Base-by-base conservation (phyloP, 2,113 vertebrate species). In the Thunnus maccoyii region DNA sequence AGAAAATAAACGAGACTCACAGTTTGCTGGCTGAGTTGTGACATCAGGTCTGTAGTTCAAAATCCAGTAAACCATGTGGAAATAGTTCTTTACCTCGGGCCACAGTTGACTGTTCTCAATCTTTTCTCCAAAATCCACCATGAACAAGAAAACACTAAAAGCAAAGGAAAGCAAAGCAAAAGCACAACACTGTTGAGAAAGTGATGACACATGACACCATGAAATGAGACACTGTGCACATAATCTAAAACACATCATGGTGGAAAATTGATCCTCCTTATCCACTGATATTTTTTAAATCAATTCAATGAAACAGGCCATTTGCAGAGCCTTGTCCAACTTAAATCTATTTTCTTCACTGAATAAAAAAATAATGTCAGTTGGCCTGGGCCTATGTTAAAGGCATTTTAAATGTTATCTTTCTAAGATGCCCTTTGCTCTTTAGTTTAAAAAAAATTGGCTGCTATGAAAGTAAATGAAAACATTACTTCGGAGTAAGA, bases 11-110 rank as follows among this genome's bases (percentile, higher is more conserved):
- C 2, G 1, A 1, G 3, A 72, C 95, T 95, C 54, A 95, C 95
- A 96, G 84, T 95, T 94, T 76, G 91, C 81, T 48, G 86, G 89
- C 12, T 79, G 62, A 78, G 60, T 64, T 17, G 87, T 89, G 70
- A 73, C 58, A 32, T 81, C 91, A 46, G 93, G 88, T 55, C 78
- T 90, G 84, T 93, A 95, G 68, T 87, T 92, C 75, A 95, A 70
- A 83, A 95, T 86, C 95, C 94, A 95, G 87, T 92, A 85, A 32
- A 73, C 57, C 51, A 93, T 87, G 52, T 95, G 83, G 64, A 95
- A 87, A 71, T 94, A 94, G 44, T 82, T 60, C 73, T 93, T 91
- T 47, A 94, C 47, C 5, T 14, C 15, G 0, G 92, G 84, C 95
- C 94, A 96, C 27, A 70, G 10, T 1, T 50, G 18, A 81, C 68